Base-by-base conservation (phyloP, 1,140 invertebrate genomes). In the Drosophila varians region DNA sequence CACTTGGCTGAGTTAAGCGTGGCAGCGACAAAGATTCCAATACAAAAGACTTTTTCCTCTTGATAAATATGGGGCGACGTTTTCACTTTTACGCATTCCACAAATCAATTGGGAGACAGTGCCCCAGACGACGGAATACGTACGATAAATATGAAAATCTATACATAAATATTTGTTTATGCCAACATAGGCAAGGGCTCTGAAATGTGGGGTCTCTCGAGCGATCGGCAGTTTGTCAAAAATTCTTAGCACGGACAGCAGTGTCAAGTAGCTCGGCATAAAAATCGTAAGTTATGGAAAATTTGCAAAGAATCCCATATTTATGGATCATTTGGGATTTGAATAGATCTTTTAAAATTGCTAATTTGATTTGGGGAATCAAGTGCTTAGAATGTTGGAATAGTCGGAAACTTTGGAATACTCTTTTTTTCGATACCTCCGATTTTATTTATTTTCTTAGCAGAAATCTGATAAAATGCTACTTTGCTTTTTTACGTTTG, bases 141-240 rank as follows among this genome's bases (percentile, higher is more conserved):
- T 52, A 21, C n/a, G 46, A 19, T 34, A 19, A 53, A 26, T 43
- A 31, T 62, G 8, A 62, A 18, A 43, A 38, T 65, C 2, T 48
- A 25, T 64, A 31, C 36, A 64, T 64, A 43, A 45, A 66, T 65
- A 65, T 66, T 65, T 66, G 45, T 65, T 65, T 65, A 53, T 53
- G 62, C 42, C 28, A 64, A 56, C 57, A 42, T 47, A 18, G 48
- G 56, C 45, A 26, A 53, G 36, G 62, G 60, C 60, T 66, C 43
- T 54, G 25, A 72, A 54, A 73, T 34, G 43, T 73, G 54, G 51
- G 82, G 52, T 45, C 60, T 21, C 60, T 53, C 23, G 61, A 65
- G 54, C 66, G 61, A 71, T 86, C 80, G 76, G 62, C 80, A 87
- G 80, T 84, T 86, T 84, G 83, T 80, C 76, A 87, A 80, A 84